Conservation (phyloP, 2,888 invertebrate genomes). For the Graphium colonna region DNA sequence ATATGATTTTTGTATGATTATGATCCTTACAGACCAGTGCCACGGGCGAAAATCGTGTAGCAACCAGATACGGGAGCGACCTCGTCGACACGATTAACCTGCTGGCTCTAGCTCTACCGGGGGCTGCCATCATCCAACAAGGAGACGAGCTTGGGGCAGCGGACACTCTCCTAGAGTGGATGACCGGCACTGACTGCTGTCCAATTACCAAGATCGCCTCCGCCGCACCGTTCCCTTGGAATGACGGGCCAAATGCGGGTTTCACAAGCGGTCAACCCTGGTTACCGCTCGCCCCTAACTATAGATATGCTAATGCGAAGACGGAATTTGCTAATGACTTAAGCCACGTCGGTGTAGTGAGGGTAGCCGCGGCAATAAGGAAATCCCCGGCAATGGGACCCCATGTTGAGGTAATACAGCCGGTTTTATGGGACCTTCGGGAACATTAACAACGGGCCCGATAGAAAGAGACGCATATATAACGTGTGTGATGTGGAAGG, state of each 20-base stretch:
- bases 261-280: conserved; percentile 82
- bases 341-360: conserved; percentile 71
- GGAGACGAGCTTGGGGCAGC: conserved; percentile 86
- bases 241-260: conserved; percentile 64
- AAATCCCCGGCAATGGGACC: conserved; percentile 67
- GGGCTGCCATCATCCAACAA: conserved; percentile 88
- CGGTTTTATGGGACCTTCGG: not conserved
- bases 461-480: not conserved
- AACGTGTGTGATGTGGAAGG: not conserved
- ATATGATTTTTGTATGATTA: too few species aligned
- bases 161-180: conserved; percentile 77
- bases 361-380: conserved; percentile 59
- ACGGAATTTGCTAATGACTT: conserved; percentile 68
- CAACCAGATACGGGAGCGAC: conserved; percentile 82
- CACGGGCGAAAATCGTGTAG: conserved; percentile 52
- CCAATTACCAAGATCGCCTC: conserved; percentile 42
- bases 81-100: conserved; percentile 85
- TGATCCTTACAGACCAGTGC: conserved; percentile 53
- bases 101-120: conserved; percentile 85
- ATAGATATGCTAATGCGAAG: conserved; percentile 81
- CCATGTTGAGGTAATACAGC: conserved; percentile 53
- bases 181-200: conserved; percentile 65
- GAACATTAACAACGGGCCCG: not conserved
- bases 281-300: conserved; percentile 84
- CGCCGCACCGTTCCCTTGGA: conserved; percentile 66